phyloP scores from a whole-genome alignment of 2,113 vertebrate species.

The Cheirogaleus medius region DNA sequence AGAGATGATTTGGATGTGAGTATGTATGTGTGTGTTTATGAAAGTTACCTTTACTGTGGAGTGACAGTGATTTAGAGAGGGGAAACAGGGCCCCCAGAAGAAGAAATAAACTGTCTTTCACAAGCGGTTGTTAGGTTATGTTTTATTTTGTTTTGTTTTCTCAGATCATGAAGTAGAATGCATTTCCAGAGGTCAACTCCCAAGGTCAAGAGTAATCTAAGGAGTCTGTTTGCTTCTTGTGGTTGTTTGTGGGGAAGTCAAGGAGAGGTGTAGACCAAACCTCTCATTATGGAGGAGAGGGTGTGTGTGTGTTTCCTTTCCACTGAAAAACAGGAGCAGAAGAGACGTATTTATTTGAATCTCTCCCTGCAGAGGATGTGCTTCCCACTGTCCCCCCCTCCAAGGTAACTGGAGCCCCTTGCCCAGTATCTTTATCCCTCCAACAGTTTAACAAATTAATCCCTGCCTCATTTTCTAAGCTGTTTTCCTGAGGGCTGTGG shows the following conservation, averaged over 20 bases:
- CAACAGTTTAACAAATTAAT: background rate
- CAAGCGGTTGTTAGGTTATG: background rate
- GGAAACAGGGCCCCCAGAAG: background rate
- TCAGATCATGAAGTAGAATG: constrained; percentile 24
- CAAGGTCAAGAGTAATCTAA: constrained; percentile 59
- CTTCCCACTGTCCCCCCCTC: background rate
- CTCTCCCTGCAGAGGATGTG: background rate
- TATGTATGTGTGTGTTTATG: background rate
- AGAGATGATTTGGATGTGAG: background rate
- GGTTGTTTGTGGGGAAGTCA: constrained; percentile 63
- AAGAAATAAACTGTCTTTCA: constrained; percentile 16
- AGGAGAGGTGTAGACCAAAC: constrained; percentile 29
- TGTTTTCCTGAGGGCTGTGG: background rate
- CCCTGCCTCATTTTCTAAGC: constrained; percentile 5
- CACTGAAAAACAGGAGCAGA: constrained; percentile 12
- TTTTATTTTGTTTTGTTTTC: constrained; percentile 17
- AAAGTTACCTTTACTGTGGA: background rate
- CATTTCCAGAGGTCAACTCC: constrained; percentile 42
- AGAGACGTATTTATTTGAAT: background rate
- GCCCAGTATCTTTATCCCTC: background rate
- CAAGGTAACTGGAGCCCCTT: background rate
- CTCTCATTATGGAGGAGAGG: constrained; percentile 39
- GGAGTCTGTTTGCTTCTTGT: background rate
- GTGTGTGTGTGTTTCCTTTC: background rate
- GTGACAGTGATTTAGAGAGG: background rate